Conservation (phyloP, 1,140 invertebrate genomes). For the Trichonephila clavipes region DNA sequence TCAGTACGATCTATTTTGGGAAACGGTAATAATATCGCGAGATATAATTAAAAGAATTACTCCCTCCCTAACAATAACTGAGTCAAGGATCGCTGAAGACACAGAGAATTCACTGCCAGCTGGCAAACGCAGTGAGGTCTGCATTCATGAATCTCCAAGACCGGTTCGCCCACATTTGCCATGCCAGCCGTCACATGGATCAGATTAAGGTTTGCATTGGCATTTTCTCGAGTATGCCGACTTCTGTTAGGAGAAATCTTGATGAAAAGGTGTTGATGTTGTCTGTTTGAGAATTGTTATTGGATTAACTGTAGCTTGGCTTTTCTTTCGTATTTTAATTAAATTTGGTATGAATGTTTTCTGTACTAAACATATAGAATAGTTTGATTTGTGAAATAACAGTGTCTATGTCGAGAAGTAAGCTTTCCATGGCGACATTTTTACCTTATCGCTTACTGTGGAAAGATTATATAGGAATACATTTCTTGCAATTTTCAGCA, state of each 20-base stretch:
- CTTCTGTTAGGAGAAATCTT: background rate
- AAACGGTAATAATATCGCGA: background rate
- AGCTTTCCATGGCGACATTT: too few relatives aligned
- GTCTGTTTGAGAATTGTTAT: too few relatives aligned
- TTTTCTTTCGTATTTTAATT: too few relatives aligned
- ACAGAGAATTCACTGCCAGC: background rate
- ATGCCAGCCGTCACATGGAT: background rate
- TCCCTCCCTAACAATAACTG: slow-evolving; percentile 15
- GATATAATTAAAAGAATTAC: slow-evolving; percentile 36
- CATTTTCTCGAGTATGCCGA: too few relatives aligned
- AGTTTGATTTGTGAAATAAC: too few relatives aligned
- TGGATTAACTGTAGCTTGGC: too few relatives aligned
- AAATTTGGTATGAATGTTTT: too few relatives aligned
- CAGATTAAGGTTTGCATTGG: background rate
- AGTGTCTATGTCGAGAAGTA: too few relatives aligned
- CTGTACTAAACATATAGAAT: too few relatives aligned
- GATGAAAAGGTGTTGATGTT: background rate
- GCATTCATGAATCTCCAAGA: background rate
- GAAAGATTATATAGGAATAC: too few relatives aligned
- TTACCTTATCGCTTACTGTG: too few relatives aligned
- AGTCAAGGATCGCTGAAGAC: background rate
- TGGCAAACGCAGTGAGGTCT: background rate
- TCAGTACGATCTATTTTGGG: background rate
- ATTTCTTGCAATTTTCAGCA: too few relatives aligned
- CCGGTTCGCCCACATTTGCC: background rate